A percentile compares a stretch with the other conserved stretches of the same genome.
Conservation (phyloP, 2,888 invertebrate species). For the Ephialtes manifestator region DNA sequence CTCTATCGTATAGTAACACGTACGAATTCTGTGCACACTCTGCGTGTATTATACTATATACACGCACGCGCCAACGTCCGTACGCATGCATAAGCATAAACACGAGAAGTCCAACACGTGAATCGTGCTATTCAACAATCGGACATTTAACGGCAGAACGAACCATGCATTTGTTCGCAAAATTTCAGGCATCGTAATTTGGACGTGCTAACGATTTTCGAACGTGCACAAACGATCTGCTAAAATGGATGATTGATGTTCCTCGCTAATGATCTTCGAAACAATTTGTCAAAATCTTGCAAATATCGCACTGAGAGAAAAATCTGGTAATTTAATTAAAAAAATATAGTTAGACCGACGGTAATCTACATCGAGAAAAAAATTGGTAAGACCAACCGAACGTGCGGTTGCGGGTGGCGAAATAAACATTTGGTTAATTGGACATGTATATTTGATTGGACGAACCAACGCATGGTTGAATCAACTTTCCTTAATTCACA, state of each 20-base stretch:
- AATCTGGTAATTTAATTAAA: no score
- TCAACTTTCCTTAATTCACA: no score
- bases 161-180: neutral
- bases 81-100: constrained; percentile 15
- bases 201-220: neutral
- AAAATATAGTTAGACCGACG: no score
- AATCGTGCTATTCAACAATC: constrained; percentile 27
- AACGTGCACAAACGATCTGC: neutral
- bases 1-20: constrained; percentile 18
- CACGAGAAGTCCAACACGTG: neutral
- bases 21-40: constrained; percentile 28
- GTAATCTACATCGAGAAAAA: no score
- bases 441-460: no score
- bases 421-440: no score
- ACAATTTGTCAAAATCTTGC: no score
- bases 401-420: no score
- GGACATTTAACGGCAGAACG: neutral
- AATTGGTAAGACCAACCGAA: no score
- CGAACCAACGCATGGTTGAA: no score
- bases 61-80: constrained; percentile 33
- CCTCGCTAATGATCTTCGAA: neutral
- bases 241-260: neutral
- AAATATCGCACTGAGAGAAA: no score
- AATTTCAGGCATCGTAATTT: neutral
- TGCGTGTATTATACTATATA: constrained; percentile 14